phyloP scores from a whole-genome alignment of 2,797 vertebrate species.

The Diglossa cyanea region DNA sequence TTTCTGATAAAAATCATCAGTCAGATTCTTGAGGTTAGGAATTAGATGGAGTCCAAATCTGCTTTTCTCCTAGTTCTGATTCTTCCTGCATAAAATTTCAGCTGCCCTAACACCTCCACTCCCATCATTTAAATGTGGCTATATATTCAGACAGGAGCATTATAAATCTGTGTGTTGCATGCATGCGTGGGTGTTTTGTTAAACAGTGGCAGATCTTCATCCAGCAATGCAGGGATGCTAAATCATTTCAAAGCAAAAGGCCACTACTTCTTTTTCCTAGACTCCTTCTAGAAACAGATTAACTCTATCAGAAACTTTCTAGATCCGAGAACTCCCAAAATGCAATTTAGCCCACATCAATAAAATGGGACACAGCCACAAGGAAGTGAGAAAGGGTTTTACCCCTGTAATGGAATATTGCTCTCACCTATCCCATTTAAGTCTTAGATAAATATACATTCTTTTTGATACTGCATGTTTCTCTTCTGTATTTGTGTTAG shows the following conservation, averaged over 20 bases:
- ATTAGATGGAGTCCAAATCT: neutral
- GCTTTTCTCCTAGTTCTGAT: neutral
- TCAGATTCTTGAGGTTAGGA: neutral
- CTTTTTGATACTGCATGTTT: neutral
- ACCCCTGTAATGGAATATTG: neutral
- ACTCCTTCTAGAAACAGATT: neutral
- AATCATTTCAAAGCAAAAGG: constrained; percentile 13
- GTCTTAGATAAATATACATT: neutral
- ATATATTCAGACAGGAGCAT: neutral
- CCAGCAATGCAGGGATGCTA: neutral
- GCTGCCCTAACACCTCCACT: neutral
- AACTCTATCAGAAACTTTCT: constrained; percentile 5
- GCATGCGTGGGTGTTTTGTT: constrained; percentile 3
- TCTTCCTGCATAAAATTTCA: neutral
- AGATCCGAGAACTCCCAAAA: neutral
- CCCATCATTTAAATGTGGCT: neutral
- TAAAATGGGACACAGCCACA: neutral
- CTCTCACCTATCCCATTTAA: neutral
- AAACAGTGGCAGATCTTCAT: constrained; percentile 7
- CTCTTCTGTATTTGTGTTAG: neutral
- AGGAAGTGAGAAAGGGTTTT: neutral
- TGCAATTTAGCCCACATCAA: neutral
- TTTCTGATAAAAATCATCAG: neutral
- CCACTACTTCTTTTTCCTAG: neutral
- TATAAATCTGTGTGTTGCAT: neutral